phyloP scores from a whole-genome alignment of 2,797 vertebrate species.

The Tragelaphus eurycerus region DNA sequence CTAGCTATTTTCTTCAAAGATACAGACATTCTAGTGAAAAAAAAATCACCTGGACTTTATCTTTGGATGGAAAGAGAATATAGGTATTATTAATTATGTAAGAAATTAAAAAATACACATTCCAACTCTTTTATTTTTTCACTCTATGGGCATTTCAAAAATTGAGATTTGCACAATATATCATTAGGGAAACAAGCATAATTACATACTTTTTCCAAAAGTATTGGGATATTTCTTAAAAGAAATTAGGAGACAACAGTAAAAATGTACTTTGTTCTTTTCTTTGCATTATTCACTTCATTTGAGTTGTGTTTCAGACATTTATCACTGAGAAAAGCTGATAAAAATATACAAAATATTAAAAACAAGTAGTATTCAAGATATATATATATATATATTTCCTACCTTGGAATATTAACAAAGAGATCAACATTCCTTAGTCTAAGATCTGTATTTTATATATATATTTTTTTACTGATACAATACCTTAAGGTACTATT shows the following conservation, averaged over 20 bases:
- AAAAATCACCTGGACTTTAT: neutral
- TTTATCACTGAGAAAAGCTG: conserved; percentile 1
- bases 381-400: neutral
- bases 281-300: conserved; percentile 34
- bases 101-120: neutral
- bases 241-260: neutral
- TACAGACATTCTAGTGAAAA: conserved; percentile 5
- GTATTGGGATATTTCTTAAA: neutral
- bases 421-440: neutral
- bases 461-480: neutral
- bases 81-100: neutral
- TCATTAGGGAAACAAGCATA: neutral
- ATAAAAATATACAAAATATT: conserved; percentile 16
- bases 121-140: neutral
- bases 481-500: neutral
- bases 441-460: neutral
- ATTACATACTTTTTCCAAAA: conserved; percentile 34
- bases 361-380: neutral
- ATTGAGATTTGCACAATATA: conserved; percentile 19
- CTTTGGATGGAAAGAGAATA: conserved; percentile 21
- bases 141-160: conserved; percentile 20
- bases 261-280: neutral
- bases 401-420: neutral
- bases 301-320: conserved; percentile 37
- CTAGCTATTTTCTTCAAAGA: conserved; percentile 16